Evolutionary conservation across 2,113 vertebrate genomes (phyloP).

Genomic region (Agelaius tricolor): DNA sequence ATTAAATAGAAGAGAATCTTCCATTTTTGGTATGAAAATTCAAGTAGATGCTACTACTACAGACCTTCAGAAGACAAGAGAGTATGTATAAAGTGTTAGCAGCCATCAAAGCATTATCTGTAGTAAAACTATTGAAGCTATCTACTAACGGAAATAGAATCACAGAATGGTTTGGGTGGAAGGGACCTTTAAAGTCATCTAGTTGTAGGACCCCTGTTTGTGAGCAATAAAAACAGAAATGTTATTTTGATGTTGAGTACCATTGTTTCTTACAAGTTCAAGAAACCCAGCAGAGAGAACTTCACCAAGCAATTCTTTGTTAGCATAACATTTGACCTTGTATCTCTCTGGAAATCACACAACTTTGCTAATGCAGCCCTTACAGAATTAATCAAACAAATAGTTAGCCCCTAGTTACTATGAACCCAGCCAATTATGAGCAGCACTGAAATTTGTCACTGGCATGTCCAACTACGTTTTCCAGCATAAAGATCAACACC

Average conservation of each 20-base stretch:
- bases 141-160: background rate
- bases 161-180: background rate
- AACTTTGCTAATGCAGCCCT: conserved; percentile 76
- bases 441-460: conserved; percentile 78
- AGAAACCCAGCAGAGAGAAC: conserved; percentile 70
- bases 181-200: background rate
- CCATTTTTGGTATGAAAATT: background rate
- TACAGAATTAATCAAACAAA: conserved; percentile 80
- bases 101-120: background rate
- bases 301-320: conserved; percentile 71
- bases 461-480: conserved; percentile 74
- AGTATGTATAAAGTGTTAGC: background rate
- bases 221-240: background rate
- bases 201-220: background rate
- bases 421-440: conserved; percentile 75
- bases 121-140: background rate
- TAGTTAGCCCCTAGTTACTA: conserved; percentile 66
- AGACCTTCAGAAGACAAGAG: background rate
- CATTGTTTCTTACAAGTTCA: background rate
- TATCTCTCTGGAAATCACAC: conserved; percentile 80
- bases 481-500: conserved; percentile 76
- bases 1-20: background rate
- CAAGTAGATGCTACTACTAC: background rate
- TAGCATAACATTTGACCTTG: conserved; percentile 76
- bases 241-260: background rate